Evolutionary conservation across 2,113 vertebrate species (phyloP).

Genomic region (Ictalurus punctatus): DNA sequence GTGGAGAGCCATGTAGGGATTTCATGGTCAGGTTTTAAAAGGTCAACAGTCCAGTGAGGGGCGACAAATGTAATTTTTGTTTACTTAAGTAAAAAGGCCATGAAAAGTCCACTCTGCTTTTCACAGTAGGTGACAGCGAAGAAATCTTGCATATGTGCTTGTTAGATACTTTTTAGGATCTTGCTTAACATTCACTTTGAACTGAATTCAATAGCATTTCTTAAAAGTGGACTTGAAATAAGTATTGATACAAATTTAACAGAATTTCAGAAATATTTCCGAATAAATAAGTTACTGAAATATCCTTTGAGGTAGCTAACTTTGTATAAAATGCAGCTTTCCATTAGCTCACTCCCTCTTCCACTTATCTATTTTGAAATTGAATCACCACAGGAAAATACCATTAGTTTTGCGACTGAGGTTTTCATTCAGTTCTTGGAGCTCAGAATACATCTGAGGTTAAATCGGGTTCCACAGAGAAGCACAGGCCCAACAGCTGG

Average conservation of each 20-base stretch:
- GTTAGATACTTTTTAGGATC: conserved; percentile 24
- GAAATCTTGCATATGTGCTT: conserved; percentile 39
- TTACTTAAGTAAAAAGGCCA: conserved; percentile 30
- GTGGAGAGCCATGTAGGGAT: conserved; percentile 14
- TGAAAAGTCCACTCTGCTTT: conserved; percentile 28
- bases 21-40: conserved; percentile 46
- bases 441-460: conserved; percentile 41
- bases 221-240: neutral
- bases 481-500: conserved; percentile 42
- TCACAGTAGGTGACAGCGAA: conserved; percentile 39
- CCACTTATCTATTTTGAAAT: conserved; percentile 38
- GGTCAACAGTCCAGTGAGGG: conserved; percentile 39
- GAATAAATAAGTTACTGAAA: neutral
- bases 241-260: neutral
- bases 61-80: conserved; percentile 35
- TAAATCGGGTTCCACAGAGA: conserved; percentile 35
- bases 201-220: neutral
- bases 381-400: conserved; percentile 26
- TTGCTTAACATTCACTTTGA: neutral
- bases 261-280: neutral
- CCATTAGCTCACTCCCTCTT: conserved; percentile 15
- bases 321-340: conserved; percentile 15
- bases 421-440: conserved; percentile 38
- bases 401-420: conserved; percentile 34
- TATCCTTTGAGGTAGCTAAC: neutral